These are phyloP conservation scores for Psettodes erumei DNA, from an alignment of 2,113 vertebrate genomes.

Conservation along the genomic window DNA sequence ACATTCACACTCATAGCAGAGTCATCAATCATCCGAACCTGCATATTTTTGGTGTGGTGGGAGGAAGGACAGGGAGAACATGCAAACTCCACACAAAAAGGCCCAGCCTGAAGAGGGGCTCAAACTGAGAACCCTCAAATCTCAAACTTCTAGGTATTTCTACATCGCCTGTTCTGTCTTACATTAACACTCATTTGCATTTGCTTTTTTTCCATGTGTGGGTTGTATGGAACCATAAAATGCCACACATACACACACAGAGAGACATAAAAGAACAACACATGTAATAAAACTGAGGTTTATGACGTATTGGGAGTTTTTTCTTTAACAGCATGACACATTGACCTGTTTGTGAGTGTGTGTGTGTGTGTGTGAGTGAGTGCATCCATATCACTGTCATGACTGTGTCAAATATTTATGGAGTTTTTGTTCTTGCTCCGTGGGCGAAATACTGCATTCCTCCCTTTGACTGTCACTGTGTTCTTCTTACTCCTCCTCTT, in stretches of 20 bases:
- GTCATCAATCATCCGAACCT: no score
- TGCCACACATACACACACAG: background rate
- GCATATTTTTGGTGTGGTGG: no score
- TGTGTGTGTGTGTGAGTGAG: constrained; percentile 26
- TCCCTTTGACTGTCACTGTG: background rate
- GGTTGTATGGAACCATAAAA: background rate
- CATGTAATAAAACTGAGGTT: background rate
- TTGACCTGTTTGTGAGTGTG: constrained; percentile 12
- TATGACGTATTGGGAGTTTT: background rate
- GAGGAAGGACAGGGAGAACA: no score
- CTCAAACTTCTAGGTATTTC: background rate
- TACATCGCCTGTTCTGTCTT: background rate
- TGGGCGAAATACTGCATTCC: constrained; percentile 7
- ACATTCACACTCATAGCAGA: no score
- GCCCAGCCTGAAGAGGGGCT: no score
- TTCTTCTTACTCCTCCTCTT: background rate
- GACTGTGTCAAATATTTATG: constrained; percentile 36
- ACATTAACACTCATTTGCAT: background rate
- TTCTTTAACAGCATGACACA: background rate
- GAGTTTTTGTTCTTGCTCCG: constrained; percentile 10
- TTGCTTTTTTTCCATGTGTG: background rate
- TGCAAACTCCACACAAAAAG: no score
- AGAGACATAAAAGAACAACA: background rate
- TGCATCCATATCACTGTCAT: constrained; percentile 25
- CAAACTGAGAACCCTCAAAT: no score